Percentiles rank a stretch among this genome's conserved stretches.
These are phyloP conservation scores for Hydraecia micacea DNA, from an alignment of 2,888 invertebrate species.

Conservation along the genomic window DNA sequence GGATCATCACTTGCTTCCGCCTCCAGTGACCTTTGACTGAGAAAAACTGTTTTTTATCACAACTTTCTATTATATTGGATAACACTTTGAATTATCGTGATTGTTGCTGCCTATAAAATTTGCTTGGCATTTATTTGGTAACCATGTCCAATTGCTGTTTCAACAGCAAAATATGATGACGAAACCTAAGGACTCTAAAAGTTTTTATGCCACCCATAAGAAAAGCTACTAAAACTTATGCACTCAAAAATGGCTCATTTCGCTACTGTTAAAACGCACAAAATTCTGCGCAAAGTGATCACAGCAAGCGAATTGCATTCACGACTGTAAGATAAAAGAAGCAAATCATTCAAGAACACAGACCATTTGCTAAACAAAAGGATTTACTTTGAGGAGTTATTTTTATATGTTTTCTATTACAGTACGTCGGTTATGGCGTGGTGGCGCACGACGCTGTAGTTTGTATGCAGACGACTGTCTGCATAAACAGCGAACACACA, in stretches of 20 bases:
- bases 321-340: conserved; percentile 39
- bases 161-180: conserved; percentile 4
- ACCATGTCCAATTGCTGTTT: conserved; percentile 27
- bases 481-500: conserved; percentile 70
- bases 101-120: conserved; percentile 36
- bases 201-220: conserved; percentile 1
- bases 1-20: conserved; percentile 42
- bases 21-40: conserved; percentile 49
- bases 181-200: conserved; percentile 11
- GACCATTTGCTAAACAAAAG: conserved; percentile 47
- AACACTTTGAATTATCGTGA: conserved; percentile 40
- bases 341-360: conserved; percentile 32
- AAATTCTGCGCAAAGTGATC: conserved; percentile 24
- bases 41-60: conserved; percentile 43
- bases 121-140: conserved; percentile 36
- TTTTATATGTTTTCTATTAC: conserved; percentile 68
- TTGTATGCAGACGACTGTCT: conserved; percentile 75
- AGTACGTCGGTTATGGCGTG: conserved; percentile 48
- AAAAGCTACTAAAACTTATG: conserved; percentile 22
- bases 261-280: conserved; percentile 18
- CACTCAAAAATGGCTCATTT: conserved; percentile 15
- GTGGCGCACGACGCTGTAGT: conserved; percentile 62
- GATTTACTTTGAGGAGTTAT: conserved; percentile 49
- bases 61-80: conserved; percentile 61
- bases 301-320: conserved; percentile 32